These are phyloP conservation scores for Polydrusus cervinus DNA, from an alignment of 2,888 invertebrate genomes.

Conservation along the genomic window DNA sequence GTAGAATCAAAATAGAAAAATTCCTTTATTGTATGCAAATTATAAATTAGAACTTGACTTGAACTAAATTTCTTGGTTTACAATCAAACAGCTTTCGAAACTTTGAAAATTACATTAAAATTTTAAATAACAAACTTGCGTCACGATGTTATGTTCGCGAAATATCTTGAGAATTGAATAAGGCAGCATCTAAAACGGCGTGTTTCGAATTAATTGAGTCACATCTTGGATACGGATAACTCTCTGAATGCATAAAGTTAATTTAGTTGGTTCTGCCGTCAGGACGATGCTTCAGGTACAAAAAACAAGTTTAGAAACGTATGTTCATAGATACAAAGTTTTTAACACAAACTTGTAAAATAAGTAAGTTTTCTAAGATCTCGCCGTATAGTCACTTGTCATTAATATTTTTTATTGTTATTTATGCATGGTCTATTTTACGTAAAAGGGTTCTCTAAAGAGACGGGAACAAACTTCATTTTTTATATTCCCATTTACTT, in stretches of 20 bases:
- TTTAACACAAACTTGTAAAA: no score
- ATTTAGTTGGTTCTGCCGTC: not conserved
- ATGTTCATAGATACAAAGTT: no score
- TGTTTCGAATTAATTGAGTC: slow-evolving; percentile 16
- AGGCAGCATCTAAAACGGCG: slow-evolving; percentile 14
- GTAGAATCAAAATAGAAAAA: no score
- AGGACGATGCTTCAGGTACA: not conserved
- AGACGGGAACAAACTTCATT: no score
- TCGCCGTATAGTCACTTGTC: no score
- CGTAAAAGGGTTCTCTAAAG: no score
- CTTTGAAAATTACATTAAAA: slow-evolving; percentile 21
- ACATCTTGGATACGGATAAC: slow-evolving; percentile 4
- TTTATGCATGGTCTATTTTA: no score
- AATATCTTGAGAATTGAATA: slow-evolving; percentile 17
- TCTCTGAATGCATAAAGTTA: slow-evolving; percentile 20
- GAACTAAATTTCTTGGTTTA: slow-evolving; percentile 14
- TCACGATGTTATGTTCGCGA: slow-evolving; percentile 12
- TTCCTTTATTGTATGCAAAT: no score
- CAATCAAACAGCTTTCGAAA: slow-evolving; percentile 17
- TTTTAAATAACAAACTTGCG: slow-evolving; percentile 19
- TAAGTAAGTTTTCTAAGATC: no score
- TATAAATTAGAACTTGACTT: not conserved
- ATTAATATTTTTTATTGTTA: no score
- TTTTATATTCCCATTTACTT: no score
- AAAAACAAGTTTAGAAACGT: not conserved